Percentiles rank a stretch among this genome's conserved stretches.
These are phyloP conservation scores for Mareca penelope DNA, from an alignment of 2,797 vertebrate genomes.

Conservation along the genomic window DNA sequence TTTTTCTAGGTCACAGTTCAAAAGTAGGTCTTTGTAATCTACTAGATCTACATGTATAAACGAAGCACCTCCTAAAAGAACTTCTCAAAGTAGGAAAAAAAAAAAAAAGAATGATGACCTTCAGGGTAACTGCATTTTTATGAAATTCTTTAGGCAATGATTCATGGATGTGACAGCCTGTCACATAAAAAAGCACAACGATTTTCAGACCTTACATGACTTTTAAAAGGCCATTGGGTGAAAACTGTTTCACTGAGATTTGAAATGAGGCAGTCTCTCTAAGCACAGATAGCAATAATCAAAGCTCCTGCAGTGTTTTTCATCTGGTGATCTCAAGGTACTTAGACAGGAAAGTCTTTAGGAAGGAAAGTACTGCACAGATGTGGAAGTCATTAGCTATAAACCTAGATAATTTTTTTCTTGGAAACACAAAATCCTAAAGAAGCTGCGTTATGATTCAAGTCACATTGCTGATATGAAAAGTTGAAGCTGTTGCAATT, in stretches of 20 bases:
- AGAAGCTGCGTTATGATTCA: background rate
- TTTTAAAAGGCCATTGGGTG: background rate
- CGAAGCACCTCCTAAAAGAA: background rate
- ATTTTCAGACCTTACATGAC: constrained; percentile 4
- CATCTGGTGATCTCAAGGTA: background rate
- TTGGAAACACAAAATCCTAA: constrained; percentile 4
- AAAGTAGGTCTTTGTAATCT: background rate
- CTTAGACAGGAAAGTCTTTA: background rate
- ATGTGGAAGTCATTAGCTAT: constrained; percentile 13
- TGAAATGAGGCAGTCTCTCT: background rate
- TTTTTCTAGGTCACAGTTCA: constrained; percentile 17
- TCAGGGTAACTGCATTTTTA: background rate
- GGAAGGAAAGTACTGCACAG: background rate
- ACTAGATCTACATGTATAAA: background rate
- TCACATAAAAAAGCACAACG: background rate
- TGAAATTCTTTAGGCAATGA: background rate
- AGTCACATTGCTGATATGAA: background rate
- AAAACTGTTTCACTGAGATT: constrained; percentile 9
- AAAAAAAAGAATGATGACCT: background rate
- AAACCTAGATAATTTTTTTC: background rate
- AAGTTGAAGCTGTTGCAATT: background rate
- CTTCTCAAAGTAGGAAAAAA: background rate
- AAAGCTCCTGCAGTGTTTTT: background rate
- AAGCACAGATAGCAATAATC: constrained; percentile 1
- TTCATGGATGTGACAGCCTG: background rate